Conservation (phyloP, 2,113 vertebrate genomes). For the Leucosticte australis region DNA sequence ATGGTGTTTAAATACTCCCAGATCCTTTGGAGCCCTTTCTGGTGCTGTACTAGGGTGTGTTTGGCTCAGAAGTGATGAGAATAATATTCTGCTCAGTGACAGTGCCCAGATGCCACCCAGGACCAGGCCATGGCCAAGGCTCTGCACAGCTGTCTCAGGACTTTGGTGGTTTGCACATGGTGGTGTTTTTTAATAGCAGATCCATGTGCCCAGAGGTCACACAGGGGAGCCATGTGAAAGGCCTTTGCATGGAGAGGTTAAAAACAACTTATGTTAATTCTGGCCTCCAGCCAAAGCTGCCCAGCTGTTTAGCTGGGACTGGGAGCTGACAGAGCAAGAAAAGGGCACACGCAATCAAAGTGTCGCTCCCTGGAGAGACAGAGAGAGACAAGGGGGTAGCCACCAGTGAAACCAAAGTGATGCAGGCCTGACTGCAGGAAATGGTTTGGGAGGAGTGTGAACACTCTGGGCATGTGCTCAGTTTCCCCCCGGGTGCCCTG, state of each 20-base stretch:
- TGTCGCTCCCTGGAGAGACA: background rate
- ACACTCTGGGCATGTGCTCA: background rate
- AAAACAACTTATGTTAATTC: conserved; percentile 5
- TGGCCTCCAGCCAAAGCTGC: background rate
- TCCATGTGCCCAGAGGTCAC: background rate
- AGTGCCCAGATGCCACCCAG: background rate
- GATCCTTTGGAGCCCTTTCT: background rate
- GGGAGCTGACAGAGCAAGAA: background rate
- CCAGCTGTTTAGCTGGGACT: background rate
- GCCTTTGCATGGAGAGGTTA: background rate
- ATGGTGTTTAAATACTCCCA: background rate
- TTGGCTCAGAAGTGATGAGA: background rate
- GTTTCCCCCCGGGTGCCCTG: background rate
- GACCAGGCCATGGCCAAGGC: background rate
- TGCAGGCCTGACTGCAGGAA: background rate
- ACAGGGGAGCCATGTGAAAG: background rate
- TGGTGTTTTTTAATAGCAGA: background rate
- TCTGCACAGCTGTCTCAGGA: background rate
- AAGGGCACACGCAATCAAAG: background rate
- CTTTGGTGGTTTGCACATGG: accelerated
- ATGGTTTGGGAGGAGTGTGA: background rate
- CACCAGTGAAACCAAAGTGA: background rate
- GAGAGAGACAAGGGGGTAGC: background rate
- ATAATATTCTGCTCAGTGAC: background rate
- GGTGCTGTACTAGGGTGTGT: background rate